These are phyloP conservation scores for Mythimna ferrago DNA, from an alignment of 2,888 invertebrate species.

Conservation along the genomic window DNA sequence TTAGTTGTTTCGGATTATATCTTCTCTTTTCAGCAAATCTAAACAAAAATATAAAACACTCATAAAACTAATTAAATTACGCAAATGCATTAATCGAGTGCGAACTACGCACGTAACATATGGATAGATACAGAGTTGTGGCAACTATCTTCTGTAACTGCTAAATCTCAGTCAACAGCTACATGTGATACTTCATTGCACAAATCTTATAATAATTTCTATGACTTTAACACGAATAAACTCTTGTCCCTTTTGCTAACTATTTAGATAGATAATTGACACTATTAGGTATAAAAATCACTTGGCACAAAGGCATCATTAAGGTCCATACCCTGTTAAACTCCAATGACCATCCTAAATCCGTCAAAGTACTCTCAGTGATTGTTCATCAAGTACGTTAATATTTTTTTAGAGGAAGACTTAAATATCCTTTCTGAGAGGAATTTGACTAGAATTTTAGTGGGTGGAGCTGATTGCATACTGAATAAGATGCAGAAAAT, in stretches of 20 bases:
- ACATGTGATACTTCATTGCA: constrained; percentile 82
- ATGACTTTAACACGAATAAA: constrained; percentile 85
- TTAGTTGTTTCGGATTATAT: constrained; percentile 71
- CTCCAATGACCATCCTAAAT: constrained; percentile 83
- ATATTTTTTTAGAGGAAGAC: constrained; percentile 81
- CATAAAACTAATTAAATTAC: constrained; percentile 86
- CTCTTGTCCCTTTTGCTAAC: constrained; percentile 84
- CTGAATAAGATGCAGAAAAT: constrained; percentile 63
- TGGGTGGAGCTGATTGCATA: constrained; percentile 82
- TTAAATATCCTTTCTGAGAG: constrained; percentile 83
- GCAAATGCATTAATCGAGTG: constrained; percentile 86
- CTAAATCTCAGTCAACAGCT: constrained; percentile 74
- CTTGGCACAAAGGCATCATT: constrained; percentile 90
- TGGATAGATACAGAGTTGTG: constrained; percentile 79
- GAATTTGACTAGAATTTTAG: constrained; percentile 86
- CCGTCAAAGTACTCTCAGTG: constrained; percentile 88
- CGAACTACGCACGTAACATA: constrained; percentile 72
- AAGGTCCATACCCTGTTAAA: constrained; percentile 90
- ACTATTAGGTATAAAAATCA: constrained; percentile 89
- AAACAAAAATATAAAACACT: constrained; percentile 79
- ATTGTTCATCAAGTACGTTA: constrained; percentile 70
- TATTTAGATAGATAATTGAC: constrained; percentile 88
- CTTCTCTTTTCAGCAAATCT: constrained; percentile 80
- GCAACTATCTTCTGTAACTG: constrained; percentile 79
- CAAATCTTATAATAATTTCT: constrained; percentile 85